A percentile compares a stretch with the other conserved stretches of the same genome.
Evolutionary conservation across 2,888 invertebrate species (phyloP).

Genomic region (Mythimna impura): DNA sequence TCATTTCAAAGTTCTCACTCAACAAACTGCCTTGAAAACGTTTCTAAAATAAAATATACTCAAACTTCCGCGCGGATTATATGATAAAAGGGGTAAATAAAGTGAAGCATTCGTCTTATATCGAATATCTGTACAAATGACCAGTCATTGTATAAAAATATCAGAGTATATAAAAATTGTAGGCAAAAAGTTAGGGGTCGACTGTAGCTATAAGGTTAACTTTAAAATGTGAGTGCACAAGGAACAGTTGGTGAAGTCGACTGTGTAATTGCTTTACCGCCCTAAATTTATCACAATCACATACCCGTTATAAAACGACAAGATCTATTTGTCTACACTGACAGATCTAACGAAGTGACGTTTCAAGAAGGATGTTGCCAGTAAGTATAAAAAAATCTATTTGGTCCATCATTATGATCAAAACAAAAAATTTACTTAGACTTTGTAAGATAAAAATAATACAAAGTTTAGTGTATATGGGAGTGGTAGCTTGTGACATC

Average conservation of each 20-base stretch:
- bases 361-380: not conserved
- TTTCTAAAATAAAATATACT: slow-evolving; percentile 32
- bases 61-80: slow-evolving; percentile 23
- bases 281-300: not conserved
- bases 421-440: not conserved
- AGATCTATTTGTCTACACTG: slow-evolving; percentile 1
- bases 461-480: no score
- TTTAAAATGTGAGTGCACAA: slow-evolving; percentile 53
- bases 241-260: slow-evolving; percentile 41
- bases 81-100: slow-evolving; percentile 23
- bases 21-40: slow-evolving; percentile 50
- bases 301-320: not conserved
- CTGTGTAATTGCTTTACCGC: slow-evolving; percentile 9
- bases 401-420: not conserved
- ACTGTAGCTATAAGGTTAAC: slow-evolving; percentile 59
- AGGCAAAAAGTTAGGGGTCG: slow-evolving; percentile 66
- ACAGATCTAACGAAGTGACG: not conserved
- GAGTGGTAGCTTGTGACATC: not conserved
- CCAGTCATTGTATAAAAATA: slow-evolving; percentile 71
- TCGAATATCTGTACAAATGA: slow-evolving; percentile 62
- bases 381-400: not conserved
- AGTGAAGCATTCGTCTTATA: slow-evolving; percentile 52
- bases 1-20: slow-evolving; percentile 56
- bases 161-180: slow-evolving; percentile 70
- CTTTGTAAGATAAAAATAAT: not conserved